Percentiles rank a stretch among this genome's conserved stretches.
phyloP scores from a whole-genome alignment of 2,113 vertebrate species.

The Lampris megalopsis region DNA sequence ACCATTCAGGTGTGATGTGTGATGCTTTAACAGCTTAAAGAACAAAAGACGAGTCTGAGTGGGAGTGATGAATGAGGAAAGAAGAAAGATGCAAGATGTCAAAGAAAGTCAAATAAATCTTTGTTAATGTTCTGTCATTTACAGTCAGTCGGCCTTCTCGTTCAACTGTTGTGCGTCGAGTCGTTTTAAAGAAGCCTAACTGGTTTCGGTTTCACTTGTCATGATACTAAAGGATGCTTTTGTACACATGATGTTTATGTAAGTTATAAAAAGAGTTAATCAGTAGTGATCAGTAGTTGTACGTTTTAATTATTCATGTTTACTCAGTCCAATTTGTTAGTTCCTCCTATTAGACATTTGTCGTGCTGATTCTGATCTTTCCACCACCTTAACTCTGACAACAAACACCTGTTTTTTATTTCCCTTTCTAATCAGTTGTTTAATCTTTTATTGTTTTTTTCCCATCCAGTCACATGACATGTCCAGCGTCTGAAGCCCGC shows the following conservation, averaged over 20 bases:
- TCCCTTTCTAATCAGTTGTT: slow-evolving; percentile 66
- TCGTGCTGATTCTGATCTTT: not conserved
- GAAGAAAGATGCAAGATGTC: slow-evolving; percentile 19
- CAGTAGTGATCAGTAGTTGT: not conserved
- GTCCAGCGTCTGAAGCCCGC: slow-evolving; percentile 71
- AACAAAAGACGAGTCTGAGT: slow-evolving; percentile 13
- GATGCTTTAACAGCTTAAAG: slow-evolving; percentile 41
- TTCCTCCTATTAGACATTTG: not conserved
- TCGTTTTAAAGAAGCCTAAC: not conserved
- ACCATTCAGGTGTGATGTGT: slow-evolving; percentile 48
- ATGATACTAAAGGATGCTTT: not conserved
- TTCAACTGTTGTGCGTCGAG: no score
- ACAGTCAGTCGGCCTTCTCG: no score
- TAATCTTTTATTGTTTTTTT: slow-evolving; percentile 48
- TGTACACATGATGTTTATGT: not conserved
- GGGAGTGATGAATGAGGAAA: slow-evolving; percentile 23
- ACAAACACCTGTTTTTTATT: slow-evolving; percentile 34
- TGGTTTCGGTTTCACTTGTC: not conserved
- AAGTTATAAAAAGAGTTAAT: not conserved
- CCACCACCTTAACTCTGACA: slow-evolving; percentile 49
- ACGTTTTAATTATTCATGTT: not conserved
- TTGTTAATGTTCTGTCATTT: not conserved
- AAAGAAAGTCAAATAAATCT: not conserved
- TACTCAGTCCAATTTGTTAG: not conserved
- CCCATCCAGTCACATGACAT: slow-evolving; percentile 38